These are phyloP conservation scores for Orthonyx spaldingii DNA, from an alignment of 2,113 vertebrate genomes.

Conservation along the genomic window DNA sequence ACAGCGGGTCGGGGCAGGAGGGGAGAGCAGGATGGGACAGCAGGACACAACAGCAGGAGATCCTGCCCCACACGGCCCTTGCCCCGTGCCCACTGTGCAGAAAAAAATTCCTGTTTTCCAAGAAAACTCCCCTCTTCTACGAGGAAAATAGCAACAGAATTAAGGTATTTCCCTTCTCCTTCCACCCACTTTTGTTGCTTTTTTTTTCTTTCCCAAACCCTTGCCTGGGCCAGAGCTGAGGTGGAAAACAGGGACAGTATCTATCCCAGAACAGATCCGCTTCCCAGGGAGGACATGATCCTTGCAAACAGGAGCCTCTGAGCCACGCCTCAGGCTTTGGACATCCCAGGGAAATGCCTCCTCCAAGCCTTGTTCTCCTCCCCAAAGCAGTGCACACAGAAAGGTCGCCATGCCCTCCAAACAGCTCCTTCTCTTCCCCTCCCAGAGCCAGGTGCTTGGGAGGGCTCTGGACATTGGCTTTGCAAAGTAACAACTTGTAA, in stretches of 20 bases:
- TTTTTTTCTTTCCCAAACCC: too few relatives aligned
- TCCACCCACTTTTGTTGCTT: too few relatives aligned
- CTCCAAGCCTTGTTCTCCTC: not conserved
- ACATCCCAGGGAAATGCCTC: rapidly evolving
- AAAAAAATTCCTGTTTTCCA: rapidly evolving
- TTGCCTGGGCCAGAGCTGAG: too few relatives aligned
- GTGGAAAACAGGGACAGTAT: rapidly evolving
- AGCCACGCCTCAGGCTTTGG: rapidly evolving
- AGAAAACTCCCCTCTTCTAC: not conserved
- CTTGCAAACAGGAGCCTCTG: rapidly evolving
- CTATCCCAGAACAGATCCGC: too few relatives aligned
- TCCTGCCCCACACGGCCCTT: rapidly evolving
- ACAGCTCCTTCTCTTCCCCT: not conserved
- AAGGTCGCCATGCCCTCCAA: not conserved
- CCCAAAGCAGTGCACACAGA: rapidly evolving
- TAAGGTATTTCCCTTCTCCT: not conserved
- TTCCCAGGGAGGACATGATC: rapidly evolving
- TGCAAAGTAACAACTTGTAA: not conserved
- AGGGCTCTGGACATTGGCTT: rapidly evolving
- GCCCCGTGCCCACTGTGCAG: too few relatives aligned
- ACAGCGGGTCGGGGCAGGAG: not conserved
- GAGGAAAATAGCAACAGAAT: not conserved
- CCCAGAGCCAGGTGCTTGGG: not conserved
- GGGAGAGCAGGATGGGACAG: not conserved
- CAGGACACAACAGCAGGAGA: not conserved